Evolutionary conservation across 2,888 invertebrate species (phyloP), one percentile per base, ranked within the genome.

Genomic region (Orthonychiurus folsomi): DNA sequence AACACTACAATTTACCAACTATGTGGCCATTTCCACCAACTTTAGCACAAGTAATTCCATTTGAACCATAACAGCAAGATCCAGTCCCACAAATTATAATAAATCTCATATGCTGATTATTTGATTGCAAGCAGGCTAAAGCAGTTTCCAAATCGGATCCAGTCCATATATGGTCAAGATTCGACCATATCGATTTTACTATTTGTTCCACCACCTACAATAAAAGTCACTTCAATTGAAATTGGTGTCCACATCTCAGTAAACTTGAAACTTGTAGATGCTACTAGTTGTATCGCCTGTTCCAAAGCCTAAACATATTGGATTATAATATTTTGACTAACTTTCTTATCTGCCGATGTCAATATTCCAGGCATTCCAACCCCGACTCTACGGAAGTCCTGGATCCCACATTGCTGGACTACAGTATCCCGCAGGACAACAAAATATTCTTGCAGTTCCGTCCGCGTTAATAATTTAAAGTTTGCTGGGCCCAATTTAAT

Each of bases 71-170:
- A 26, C 63, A 66, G 48, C 66, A 68, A 15, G 72, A 72, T 5
- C 72, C 72, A 1, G 72, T 70, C 47, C 72, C 72, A n/a, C 64
- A 65, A 37, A 72, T 67, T 2, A 72, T 60, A n/a, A 72, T 24
- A 12, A 26, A 27, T 54, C 58, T 56, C 18, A 47, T 37, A 5
- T 50, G 18, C 20, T 64, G 64, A 20, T 60, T 62, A 56, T 60
- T 63, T 9, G 61, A 58, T 2, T 67, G 60, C 20, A 72, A 60
- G 47, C 67, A 69, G 1, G 65, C 66, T 50, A 72, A 60, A 15
- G 72, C 70, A 5, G 66, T 67, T 52, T 72, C 66, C 18, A 69
- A 62, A 59, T 72, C 72, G 59, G 63, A 66, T 21, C 72, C 72
- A 18, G 69, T 60, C 72, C 72, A 72, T 18, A 67, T 50, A 2